Evolutionary conservation across 2,888 invertebrate species (phyloP).

Genomic region (Emmelina monodactyla): DNA sequence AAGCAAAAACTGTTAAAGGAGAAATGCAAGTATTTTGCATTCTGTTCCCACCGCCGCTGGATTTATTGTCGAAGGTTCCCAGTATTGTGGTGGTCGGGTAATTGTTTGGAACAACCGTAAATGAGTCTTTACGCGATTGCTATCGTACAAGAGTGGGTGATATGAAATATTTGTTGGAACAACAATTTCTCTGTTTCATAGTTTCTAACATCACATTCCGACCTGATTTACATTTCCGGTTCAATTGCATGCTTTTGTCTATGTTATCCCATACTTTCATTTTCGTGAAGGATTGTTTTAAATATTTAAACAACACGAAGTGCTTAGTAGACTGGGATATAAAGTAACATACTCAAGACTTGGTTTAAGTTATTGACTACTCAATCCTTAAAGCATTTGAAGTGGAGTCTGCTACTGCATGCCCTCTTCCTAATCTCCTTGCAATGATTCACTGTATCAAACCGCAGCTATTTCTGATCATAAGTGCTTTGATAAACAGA

Average conservation of each 20-base stretch:
- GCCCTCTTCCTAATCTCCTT: conserved; percentile 6
- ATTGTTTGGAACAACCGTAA: conserved; percentile 30
- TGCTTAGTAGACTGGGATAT: too few relatives aligned
- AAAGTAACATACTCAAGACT: too few relatives aligned
- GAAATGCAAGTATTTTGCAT: conserved; percentile 43
- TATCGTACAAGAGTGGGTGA: not conserved
- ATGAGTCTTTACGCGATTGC: conserved; percentile 26
- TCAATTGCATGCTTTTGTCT: too few relatives aligned
- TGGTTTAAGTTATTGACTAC: too few relatives aligned
- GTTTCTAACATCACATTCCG: too few relatives aligned
- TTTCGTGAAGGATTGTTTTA: too few relatives aligned
- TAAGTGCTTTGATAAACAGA: conserved; percentile 43
- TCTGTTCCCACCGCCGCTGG: conserved; percentile 36
- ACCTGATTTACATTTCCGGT: too few relatives aligned
- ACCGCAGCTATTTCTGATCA: conserved; percentile 36
- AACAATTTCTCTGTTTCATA: too few relatives aligned
- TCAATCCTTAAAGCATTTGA: not conserved
- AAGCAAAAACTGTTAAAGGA: conserved; percentile 17
- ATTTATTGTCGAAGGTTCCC: conserved; percentile 45
- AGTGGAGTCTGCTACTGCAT: not conserved
- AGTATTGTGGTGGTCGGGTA: conserved; percentile 41
- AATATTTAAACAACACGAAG: too few relatives aligned
- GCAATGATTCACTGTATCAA: conserved; percentile 35
- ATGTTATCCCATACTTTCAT: too few relatives aligned
- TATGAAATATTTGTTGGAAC: too few relatives aligned